Evolutionary conservation across 2,113 vertebrate genomes (phyloP).

Genomic region (Lepus europaeus): DNA sequence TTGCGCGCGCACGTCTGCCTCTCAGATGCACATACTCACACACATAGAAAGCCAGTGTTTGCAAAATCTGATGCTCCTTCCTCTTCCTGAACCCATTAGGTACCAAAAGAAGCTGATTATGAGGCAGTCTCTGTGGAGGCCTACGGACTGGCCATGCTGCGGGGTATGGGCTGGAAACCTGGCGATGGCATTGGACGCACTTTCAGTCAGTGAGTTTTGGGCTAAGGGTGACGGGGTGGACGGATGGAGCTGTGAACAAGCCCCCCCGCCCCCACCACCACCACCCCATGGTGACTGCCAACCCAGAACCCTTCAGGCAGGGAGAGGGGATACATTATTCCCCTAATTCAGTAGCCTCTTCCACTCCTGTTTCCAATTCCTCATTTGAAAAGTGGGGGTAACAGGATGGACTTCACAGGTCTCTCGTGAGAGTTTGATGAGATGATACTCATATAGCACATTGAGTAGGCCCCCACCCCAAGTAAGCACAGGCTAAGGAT

Average conservation of each 20-base stretch:
- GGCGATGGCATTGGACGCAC: conserved; percentile 93
- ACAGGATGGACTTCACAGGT: neutral
- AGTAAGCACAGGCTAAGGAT: neutral
- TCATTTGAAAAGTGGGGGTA: neutral
- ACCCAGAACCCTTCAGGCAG: conserved; percentile 7
- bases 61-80: conserved; percentile 38
- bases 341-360: neutral
- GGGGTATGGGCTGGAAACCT: conserved; percentile 95
- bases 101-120: conserved; percentile 93
- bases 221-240: neutral
- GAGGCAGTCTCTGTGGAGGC: conserved; percentile 92
- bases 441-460: neutral
- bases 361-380: conserved; percentile 27
- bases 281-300: neutral
- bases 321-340: neutral
- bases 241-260: neutral
- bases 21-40: no score
- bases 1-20: no score
- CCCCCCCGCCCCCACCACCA: neutral
- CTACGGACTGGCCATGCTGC: conserved; percentile 94
- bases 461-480: neutral
- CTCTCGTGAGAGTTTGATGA: conserved; percentile 18
- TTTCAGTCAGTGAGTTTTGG: conserved; percentile 92
- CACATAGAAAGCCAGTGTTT: neutral
- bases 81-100: conserved; percentile 59